Evolutionary conservation across 1,140 invertebrate genomes (phyloP).

Genomic region (Drosophila tropicalis): DNA sequence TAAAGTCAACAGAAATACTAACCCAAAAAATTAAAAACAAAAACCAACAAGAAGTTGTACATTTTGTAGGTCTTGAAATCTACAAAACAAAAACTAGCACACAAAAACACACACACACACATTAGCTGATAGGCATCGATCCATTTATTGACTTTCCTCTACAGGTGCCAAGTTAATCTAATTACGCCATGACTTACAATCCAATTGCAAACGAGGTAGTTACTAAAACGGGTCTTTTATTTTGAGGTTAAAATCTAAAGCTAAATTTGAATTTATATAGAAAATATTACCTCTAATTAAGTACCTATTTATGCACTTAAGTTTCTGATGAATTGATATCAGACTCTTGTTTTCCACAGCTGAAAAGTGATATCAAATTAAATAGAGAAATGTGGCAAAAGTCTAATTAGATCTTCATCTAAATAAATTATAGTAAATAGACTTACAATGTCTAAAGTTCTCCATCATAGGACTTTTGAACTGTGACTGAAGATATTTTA

Average conservation of each 20-base stretch:
- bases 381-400: too few relatives aligned
- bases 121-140: slow-evolving; percentile 19
- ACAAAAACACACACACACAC: slow-evolving; percentile 15
- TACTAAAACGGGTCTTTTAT: slow-evolving; percentile 1
- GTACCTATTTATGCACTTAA: too few relatives aligned
- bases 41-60: slow-evolving; percentile 15
- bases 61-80: slow-evolving; percentile 40
- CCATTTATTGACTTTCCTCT: neutral
- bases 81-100: slow-evolving; percentile 54
- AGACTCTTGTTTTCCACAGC: too few relatives aligned
- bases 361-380: too few relatives aligned
- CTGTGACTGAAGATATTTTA: too few relatives aligned
- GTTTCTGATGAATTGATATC: too few relatives aligned
- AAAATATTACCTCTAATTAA: too few relatives aligned
- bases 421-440: too few relatives aligned
- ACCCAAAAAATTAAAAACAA: slow-evolving; percentile 49
- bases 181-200: slow-evolving; percentile 52
- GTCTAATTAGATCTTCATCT: too few relatives aligned
- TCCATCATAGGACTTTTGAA: too few relatives aligned
- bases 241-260: slow-evolving; percentile 52
- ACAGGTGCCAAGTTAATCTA: slow-evolving; percentile 71
- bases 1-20: slow-evolving; percentile 44
- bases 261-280: slow-evolving; percentile 5
- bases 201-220: slow-evolving; percentile 42
- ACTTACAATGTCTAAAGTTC: too few relatives aligned